Base-by-base conservation (phyloP, 2,888 invertebrate species). In the Ganaspis brasiliensis region DNA sequence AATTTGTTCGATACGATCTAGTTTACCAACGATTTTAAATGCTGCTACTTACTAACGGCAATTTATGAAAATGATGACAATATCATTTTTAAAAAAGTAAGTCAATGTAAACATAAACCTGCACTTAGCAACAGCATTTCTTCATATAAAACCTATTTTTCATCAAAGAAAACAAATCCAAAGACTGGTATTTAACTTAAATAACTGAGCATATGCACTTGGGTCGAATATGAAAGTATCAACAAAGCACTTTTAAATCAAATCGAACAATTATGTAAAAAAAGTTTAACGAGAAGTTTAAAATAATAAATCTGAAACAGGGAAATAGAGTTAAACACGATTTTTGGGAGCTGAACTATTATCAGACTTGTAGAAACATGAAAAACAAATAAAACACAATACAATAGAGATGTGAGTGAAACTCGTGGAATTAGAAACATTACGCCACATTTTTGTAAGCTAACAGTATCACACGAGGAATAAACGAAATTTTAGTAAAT, bases 111-210 rank as follows among this genome's bases (percentile, higher is more conserved):
- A 63, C 2, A 14, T 63, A 37, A 63, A 35, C 10, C 1, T 12
- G 14, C 67, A 67, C 67, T 24, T 67, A 40, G 67, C 67, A 67
- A 67, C 67, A 67, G 45, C 67, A 16, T n/a, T 63, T 63, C 21
- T 21, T 0, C 14, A 24, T 12, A 37, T 37, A 12, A 45, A 45
- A 8, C 14, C 6, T 24, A 8, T 24, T 8, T 35, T 59, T 6
- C n/a, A 45, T 26, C 40, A 45, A 45, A 14, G 40, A 24, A 45
- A 67, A 67, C 9, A 24, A 45, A 14, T 21, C 2, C 12, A 24
- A 24, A 67, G 24, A 19, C 6, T 21, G 8, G 45, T 24, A 24
- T 16, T 3, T 19, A 45, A 52, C 19, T 19, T 19, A 52, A 52
- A n/a, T n/a, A 19, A 19, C 19, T n/a, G 8, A 52, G 52, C 52